Base-by-base conservation (phyloP, 2,797 vertebrate genomes). In the Muraenolepis orangiensis region DNA sequence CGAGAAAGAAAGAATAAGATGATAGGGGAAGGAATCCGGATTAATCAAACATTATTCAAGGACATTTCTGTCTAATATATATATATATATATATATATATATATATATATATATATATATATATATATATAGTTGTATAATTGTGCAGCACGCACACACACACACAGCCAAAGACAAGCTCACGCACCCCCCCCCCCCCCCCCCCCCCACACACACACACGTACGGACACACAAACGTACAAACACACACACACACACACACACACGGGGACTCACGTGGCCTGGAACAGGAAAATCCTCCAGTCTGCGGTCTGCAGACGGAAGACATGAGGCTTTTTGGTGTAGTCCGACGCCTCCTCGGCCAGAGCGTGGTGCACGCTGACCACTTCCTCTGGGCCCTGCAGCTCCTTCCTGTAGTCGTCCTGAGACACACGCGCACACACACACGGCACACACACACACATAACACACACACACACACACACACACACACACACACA, bases 281-380 rank as follows among this genome's bases (percentile, higher is more conserved):
- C 90, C 86, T 94, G 91, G 57, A 94, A 93, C 8, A 94, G 93
- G 74, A 93, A 94, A 68, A 98, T 88, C 46, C 96, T 94, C 95
- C 96, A 95, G 82, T 98, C 96, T 0, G 97, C 96, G 0, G 97
- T 97, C 87, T 96, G 95, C 82, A 98, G 83, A 26, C 96, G 96
- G 86, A 98, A 96, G 23, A 98, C 97, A 0, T 98, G 82, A 0
- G 95, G 96, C 74, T 91, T 95, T 86, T 98, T 98, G 88, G 94
- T 96, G 87, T 98, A 98, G 14, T 95, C 90, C 1, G 83, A 82
- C 2, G 96, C 96, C 0, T 75, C 88, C 71, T 95, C 93, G 0
- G 96, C 95, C 90, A 98, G 82, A 0, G 95, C 93, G n/a, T 98
- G 97, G 76, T 98, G 96, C 3, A 98, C 88, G 2, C 96, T 96